Conservation (phyloP, 1,140 invertebrate species). For the Brachionus rotundiformis region DNA sequence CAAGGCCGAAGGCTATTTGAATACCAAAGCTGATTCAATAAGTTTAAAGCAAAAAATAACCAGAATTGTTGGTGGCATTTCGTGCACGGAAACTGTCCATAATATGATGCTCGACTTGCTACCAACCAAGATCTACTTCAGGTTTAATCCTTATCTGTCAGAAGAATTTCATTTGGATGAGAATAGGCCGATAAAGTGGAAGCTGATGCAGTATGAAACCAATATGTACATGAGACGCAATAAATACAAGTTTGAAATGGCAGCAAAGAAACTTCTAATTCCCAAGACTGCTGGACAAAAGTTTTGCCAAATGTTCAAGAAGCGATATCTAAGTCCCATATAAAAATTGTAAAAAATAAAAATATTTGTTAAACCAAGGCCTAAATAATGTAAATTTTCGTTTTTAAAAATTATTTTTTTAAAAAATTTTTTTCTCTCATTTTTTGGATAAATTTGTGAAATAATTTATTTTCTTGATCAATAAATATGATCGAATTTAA, state of each 20-base stretch:
- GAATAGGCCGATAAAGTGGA: slow-evolving; percentile 69
- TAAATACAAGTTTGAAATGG: slow-evolving; percentile 71
- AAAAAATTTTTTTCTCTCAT: neutral
- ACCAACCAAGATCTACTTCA: slow-evolving; percentile 76
- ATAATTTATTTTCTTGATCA: slow-evolving; percentile 14
- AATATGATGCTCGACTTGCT: slow-evolving; percentile 78
- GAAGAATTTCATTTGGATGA: slow-evolving; percentile 81
- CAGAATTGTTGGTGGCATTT: slow-evolving; percentile 34
- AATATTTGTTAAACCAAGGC: neutral
- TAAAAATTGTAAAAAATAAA: neutral
- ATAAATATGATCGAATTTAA: too few species aligned
- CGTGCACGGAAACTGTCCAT: slow-evolving; percentile 68
- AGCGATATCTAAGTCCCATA: slow-evolving; percentile 22
- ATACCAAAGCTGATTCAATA: slow-evolving; percentile 29
- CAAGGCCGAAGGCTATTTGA: neutral
- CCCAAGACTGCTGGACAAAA: slow-evolving; percentile 58
- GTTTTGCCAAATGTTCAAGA: neutral
- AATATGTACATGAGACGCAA: slow-evolving; percentile 76
- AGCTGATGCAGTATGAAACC: slow-evolving; percentile 67
- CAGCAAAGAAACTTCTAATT: slow-evolving; percentile 65
- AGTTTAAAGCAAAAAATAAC: slow-evolving; percentile 39
- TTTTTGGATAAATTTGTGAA: neutral
- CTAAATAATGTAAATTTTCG: neutral
- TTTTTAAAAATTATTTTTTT: neutral
- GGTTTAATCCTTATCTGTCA: slow-evolving; percentile 85